phyloP scores from a whole-genome alignment of 2,113 vertebrate species.

The Pachycephala philippinensis region DNA sequence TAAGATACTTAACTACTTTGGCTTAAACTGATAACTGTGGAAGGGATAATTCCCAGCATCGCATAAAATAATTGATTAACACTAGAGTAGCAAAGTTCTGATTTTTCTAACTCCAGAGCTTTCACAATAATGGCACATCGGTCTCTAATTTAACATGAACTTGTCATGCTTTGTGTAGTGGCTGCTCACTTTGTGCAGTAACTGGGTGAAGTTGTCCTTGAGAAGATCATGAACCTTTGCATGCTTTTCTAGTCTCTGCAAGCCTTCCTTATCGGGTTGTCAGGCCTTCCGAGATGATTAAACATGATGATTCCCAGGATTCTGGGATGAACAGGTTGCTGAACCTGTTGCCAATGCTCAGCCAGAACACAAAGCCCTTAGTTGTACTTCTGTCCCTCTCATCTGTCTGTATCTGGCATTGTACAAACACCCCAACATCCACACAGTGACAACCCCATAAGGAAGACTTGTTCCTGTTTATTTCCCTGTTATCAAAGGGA shows the following conservation, averaged over 20 bases:
- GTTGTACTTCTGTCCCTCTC: neutral
- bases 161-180: neutral
- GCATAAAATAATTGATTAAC: neutral
- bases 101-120: neutral
- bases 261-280: conserved; percentile 28
- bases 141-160: neutral
- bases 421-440: neutral
- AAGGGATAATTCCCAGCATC: conserved; percentile 21
- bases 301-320: accelerated
- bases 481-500: neutral
- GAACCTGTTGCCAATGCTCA: neutral
- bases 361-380: neutral
- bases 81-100: neutral
- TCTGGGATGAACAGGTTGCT: neutral
- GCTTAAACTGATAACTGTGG: neutral
- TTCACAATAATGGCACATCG: neutral
- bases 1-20: conserved; percentile 52
- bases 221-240: neutral
- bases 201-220: neutral
- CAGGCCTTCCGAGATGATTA: neutral
- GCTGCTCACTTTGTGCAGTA: neutral
- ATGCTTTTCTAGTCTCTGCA: conserved; percentile 2
- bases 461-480: neutral
- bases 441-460: neutral
- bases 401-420: neutral